These are phyloP conservation scores for Pavo muticus DNA, from an alignment of 2,113 vertebrate species.

Conservation along the genomic window DNA sequence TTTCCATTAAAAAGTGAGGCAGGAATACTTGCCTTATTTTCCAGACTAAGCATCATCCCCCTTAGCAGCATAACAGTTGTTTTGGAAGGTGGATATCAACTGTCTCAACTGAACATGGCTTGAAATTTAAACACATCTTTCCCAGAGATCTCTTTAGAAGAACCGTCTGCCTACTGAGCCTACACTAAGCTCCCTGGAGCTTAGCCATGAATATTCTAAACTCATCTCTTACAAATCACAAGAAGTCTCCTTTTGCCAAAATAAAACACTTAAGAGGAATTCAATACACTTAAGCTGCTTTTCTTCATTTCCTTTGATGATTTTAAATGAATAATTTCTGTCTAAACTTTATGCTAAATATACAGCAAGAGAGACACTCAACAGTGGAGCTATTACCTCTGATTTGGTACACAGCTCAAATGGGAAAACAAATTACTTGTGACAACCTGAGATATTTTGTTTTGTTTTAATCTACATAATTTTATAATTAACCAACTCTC, in stretches of 20 bases:
- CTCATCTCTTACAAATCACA: conserved; percentile 19
- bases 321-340: not conserved
- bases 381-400: conserved; percentile 4
- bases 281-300: not conserved
- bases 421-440: conserved; percentile 22
- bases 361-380: not conserved
- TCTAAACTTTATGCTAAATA: conserved; percentile 38
- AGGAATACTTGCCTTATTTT: conserved; percentile 28
- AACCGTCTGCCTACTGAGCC: conserved; percentile 63
- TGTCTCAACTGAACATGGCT: conserved; percentile 46
- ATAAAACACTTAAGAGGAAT: conserved; percentile 49
- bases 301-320: conserved; percentile 17
- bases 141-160: conserved; percentile 51
- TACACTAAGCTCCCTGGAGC: conserved; percentile 65
- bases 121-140: conserved; percentile 60
- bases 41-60: conserved; percentile 5
- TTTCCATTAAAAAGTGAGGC: not conserved
- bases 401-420: conserved; percentile 6
- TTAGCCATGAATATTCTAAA: conserved; percentile 70
- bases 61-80: conserved; percentile 26
- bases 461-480: not conserved
- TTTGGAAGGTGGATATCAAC: conserved; percentile 41
- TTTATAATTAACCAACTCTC: not conserved
- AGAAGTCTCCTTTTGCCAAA: conserved; percentile 54
- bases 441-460: not conserved